Conservation (phyloP, 2,888 invertebrate species). For the Cancer borealis region DNA sequence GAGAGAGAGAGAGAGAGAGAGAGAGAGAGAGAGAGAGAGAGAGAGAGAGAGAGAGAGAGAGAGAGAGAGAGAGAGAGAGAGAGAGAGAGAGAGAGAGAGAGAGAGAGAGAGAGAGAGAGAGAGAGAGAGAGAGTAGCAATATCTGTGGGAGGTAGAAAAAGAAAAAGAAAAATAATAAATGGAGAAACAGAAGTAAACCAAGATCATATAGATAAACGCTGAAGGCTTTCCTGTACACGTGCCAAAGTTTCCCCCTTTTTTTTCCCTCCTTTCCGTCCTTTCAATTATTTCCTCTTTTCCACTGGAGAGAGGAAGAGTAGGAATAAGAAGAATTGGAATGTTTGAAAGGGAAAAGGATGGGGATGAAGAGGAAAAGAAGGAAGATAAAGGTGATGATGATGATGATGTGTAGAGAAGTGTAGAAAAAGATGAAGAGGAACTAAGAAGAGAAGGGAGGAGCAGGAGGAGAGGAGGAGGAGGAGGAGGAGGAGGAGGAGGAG, state of each 20-base stretch:
- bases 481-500: too few species aligned
- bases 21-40: not conserved
- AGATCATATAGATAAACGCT: not conserved
- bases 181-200: not conserved
- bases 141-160: not conserved
- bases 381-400: not conserved
- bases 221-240: not conserved
- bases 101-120: not conserved
- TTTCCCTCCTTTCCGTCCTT: not conserved
- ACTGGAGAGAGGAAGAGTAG: not conserved
- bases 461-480: too few species aligned
- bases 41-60: not conserved
- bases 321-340: not conserved
- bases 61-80: not conserved
- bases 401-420: not conserved
- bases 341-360: not conserved
- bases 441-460: not conserved
- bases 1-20: not conserved
- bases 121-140: not conserved
- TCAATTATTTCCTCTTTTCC: not conserved
- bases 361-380: not conserved
- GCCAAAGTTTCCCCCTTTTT: not conserved
- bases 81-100: not conserved
- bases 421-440: not conserved
- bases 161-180: not conserved